Evolutionary conservation across 2,797 vertebrate genomes (phyloP), one percentile per base, ranked within the genome.

Genomic region (Lycodopsis pacificus): DNA sequence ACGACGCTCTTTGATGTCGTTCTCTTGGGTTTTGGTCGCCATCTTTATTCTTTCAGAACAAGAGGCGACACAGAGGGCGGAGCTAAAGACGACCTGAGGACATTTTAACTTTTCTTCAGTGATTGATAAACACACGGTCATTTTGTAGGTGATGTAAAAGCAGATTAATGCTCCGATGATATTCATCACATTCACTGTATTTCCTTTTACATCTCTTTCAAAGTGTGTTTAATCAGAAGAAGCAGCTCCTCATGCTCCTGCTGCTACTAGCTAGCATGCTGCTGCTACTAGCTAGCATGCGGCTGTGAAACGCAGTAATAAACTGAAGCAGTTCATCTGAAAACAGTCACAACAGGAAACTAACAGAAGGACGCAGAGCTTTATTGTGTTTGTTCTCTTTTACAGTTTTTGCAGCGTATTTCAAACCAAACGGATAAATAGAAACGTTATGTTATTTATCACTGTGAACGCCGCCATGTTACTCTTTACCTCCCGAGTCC

Each of bases 371-470:
- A 71, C 56, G 77, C 36, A 51, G 34, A 22, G 2, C 56, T 80
- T 77, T 84, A 76, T 82, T 84, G 38, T 40, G 56, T 77, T 72
- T 38, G 27, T 53, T 7, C 32, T 34, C 32, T 7, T 34, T 49
- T 65, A 70, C 58, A 77, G 44, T 56, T 27, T 72, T 77, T 61
- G 65, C 79, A 65, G 58, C 14, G 51, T 53, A 25, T 20, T 70
- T 70, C 36, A 69, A 78, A 68, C 64, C 61, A 66, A 63, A 69
- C 6, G 1, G 17, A 71, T 46, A 19, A 38, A 64, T 10, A 59
- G 3, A 51, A 5, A 62, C 14, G 9, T 34, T n/a, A 27, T 67
- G 57, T 64, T 36, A 34, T 42, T 80, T 86, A 73, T 78, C 76
- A 71, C 79, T 73, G 4, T 74, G n/a, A 66, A 66, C 46, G 1